Evolutionary conservation across 2,797 vertebrate genomes (phyloP), one percentile per base, ranked within the genome.

Genomic region (Lithobates sylvaticus): DNA sequence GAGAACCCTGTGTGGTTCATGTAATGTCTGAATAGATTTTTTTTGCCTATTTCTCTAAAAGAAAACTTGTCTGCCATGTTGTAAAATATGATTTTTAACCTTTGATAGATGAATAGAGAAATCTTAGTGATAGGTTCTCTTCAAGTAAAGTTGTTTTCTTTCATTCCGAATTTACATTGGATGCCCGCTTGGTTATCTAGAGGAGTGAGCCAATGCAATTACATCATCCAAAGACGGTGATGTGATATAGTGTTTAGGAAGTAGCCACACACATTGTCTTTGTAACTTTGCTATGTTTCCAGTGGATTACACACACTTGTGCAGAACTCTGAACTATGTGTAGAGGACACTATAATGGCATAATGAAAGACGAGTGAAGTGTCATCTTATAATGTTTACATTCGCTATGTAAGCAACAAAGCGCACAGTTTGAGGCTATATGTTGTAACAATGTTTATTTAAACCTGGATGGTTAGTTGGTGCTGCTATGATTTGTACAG

Each of bases 361-460:
- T 64, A 27, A 65, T 27, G 10, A 65, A 27, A 26, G 61, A 9
- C 12, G 3, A 58, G 15, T 5, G 21, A 61, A 61, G 21, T 61
- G 54, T 23, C 54, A 61, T 23, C 65, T 29, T 26, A 23, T 64
- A 64, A 23, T 65, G 61, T 23, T 67, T n/a, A 26, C 34, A 18
- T 39, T 32, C 15, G 34, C 29, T 23, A 26, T 34, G 16, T 13
- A n/a, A 72, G 32, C 36, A 64, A 58, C 29, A 72, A 72, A 27
- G 23, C 15, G 1, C 36, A 39, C 32, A 21, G 26, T 42, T 13
- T 47, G 10, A 68, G 26, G 13, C 7, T 50, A 29, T n/a, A 12
- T n/a, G 44, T 42, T 50, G 65, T 29, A 67, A 47, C 44, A 79
- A 44, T 68, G 64, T 47, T 47, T 65, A 78, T 77, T 65, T 78